A percentile compares a stretch with the other conserved stretches of the same genome.
phyloP scores from a whole-genome alignment of 1,140 invertebrate species.

The Bombus haemorrhoidalis region DNA sequence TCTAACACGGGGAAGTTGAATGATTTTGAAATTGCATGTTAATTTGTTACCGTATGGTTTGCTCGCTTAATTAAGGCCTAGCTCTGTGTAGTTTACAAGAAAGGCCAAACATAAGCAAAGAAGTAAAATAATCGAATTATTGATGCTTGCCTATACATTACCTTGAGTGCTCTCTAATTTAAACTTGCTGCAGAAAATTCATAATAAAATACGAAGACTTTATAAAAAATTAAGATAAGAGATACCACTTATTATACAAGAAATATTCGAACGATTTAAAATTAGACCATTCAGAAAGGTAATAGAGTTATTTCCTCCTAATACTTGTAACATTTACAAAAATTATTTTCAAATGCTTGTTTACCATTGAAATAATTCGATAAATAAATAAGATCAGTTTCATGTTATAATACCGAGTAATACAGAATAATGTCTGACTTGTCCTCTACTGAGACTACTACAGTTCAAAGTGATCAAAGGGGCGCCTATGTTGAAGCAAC shows the following conservation, averaged over 20 bases:
- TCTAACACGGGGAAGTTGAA: not conserved
- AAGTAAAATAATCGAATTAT: slow-evolving; percentile 21
- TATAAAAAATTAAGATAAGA: too few species aligned
- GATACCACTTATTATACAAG: not conserved
- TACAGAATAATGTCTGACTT: not conserved
- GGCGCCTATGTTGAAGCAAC: too few species aligned
- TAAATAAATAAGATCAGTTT: not conserved
- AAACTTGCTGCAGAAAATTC: not conserved
- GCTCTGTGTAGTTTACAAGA: not conserved
- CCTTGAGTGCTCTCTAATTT: not conserved
- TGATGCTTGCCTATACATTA: not conserved
- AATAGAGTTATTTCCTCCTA: not conserved
- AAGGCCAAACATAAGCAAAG: not conserved
- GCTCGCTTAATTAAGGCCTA: not conserved
- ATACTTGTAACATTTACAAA: not conserved
- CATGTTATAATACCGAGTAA: too few species aligned
- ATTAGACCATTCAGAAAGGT: not conserved
- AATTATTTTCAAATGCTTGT: not conserved
- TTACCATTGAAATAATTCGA: not conserved
- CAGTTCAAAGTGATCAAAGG: not conserved
- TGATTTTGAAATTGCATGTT: not conserved
- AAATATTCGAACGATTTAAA: not conserved
- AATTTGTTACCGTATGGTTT: not conserved
- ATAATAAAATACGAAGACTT: not conserved
- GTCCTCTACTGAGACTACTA: not conserved